phyloP scores from a whole-genome alignment of 2,888 invertebrate genomes.

The Drosophila nigritarsus region DNA sequence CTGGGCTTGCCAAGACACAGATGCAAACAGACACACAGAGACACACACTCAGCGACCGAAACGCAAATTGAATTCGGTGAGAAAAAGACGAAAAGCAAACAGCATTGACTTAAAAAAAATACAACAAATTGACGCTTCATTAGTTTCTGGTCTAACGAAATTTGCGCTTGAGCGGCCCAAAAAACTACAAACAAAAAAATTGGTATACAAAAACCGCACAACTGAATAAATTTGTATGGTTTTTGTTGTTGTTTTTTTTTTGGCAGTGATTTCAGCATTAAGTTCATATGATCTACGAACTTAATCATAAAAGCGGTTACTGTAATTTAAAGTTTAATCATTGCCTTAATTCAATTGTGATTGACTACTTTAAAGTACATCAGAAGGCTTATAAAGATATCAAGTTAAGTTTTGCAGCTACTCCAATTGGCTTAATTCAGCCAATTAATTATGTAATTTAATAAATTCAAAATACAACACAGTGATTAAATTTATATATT shows the following conservation, averaged over 20 bases:
- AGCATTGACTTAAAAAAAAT: conserved; percentile 23
- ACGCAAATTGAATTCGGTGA: conserved; percentile 72
- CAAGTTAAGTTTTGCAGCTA: too few relatives aligned
- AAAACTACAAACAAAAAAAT: conserved; percentile 14
- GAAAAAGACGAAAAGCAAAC: conserved; percentile 52
- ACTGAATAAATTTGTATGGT: background rate
- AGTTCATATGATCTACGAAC: background rate
- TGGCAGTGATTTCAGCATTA: background rate
- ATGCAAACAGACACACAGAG: conserved; percentile 15
- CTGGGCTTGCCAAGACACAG: conserved; percentile 63
- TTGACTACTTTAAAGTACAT: background rate
- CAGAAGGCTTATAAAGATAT: background rate
- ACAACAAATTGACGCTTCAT: conserved; percentile 65
- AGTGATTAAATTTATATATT: background rate
- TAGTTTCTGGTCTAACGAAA: conserved; percentile 50
- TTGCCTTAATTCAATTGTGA: background rate
- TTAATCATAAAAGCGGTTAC: background rate
- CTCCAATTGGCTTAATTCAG: too few relatives aligned
- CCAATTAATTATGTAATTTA: too few relatives aligned
- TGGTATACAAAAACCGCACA: background rate
- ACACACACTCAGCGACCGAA: conserved; percentile 34
- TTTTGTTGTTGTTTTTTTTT: background rate
- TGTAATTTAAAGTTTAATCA: background rate
- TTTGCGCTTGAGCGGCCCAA: conserved; percentile 33
- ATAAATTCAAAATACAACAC: too few relatives aligned